These are phyloP conservation scores for Thymelicus sylvestris DNA, from an alignment of 2,888 invertebrate genomes.

Conservation along the genomic window DNA sequence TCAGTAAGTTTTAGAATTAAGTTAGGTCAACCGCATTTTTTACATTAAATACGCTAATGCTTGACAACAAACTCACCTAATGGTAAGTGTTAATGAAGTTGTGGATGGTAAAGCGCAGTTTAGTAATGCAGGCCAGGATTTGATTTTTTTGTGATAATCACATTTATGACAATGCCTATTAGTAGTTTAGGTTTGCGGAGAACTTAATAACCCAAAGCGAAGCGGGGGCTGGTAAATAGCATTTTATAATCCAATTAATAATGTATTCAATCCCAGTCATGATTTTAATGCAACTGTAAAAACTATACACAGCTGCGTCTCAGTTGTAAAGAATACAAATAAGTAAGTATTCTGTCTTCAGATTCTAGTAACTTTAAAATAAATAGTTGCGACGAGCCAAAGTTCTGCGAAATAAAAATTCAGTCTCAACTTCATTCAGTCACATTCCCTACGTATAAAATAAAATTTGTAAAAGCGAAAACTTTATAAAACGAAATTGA, in stretches of 20 bases:
- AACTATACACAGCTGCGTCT: background rate
- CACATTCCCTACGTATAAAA: background rate
- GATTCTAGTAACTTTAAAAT: background rate
- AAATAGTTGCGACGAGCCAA: background rate
- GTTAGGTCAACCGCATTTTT: background rate
- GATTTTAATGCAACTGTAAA: background rate
- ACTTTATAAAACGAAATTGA: too few species aligned
- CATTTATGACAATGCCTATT: too few species aligned
- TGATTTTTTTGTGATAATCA: background rate
- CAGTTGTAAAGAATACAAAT: background rate
- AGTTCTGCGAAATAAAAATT: background rate
- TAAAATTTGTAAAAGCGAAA: too few species aligned
- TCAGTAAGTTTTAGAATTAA: background rate
- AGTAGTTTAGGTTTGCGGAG: too few species aligned
- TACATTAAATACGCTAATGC: background rate
- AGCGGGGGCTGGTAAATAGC: too few species aligned
- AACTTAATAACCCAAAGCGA: too few species aligned
- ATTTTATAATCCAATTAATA: too few species aligned
- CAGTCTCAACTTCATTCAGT: background rate
- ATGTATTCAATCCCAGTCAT: too few species aligned
- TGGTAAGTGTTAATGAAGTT: too few species aligned
- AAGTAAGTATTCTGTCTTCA: background rate
- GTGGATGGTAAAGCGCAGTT: too few species aligned
- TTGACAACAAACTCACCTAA: too few species aligned
- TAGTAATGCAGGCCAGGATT: too few species aligned